A percentile compares a stretch with the other conserved stretches of the same genome.
Conservation (phyloP, 2,888 invertebrate species). For the Cordylochernes scorpioides region DNA sequence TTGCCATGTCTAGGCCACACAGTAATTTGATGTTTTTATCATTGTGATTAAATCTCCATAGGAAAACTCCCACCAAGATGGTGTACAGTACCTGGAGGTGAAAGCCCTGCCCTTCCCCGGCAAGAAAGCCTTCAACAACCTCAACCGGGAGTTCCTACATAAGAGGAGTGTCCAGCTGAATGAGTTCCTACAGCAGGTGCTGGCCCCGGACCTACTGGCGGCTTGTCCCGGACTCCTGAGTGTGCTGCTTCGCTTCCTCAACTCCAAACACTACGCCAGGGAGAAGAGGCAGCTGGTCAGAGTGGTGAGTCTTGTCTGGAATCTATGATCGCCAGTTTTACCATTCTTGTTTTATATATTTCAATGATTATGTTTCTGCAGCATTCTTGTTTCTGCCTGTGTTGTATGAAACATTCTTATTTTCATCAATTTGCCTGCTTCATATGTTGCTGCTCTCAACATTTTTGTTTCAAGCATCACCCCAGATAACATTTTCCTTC, state of each 20-base stretch:
- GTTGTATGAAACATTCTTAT: too few species aligned
- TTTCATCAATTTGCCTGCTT: too few species aligned
- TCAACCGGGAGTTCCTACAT: constrained; percentile 47
- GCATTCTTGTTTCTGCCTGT: too few species aligned
- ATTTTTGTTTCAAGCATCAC: too few species aligned
- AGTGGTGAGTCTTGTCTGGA: constrained; percentile 19
- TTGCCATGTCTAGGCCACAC: constrained; percentile 37
- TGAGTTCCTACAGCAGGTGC: constrained; percentile 37
- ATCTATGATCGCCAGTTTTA: too few species aligned
- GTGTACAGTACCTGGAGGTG: constrained; percentile 23
- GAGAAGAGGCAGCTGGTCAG: constrained; percentile 25
- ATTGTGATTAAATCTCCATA: constrained; percentile 36
- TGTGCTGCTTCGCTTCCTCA: constrained; percentile 34
- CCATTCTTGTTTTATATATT: too few species aligned
- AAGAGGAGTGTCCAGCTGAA: constrained; percentile 46
- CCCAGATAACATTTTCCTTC: too few species aligned
- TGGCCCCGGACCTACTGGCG: constrained; percentile 32
- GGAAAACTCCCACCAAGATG: constrained; percentile 39
- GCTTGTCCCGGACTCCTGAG: constrained; percentile 35
- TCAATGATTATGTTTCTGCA: too few species aligned
- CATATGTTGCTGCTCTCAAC: too few species aligned
- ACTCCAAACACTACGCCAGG: constrained; percentile 40
- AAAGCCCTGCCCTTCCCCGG: too few species aligned
- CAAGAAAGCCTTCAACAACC: constrained; percentile 79
- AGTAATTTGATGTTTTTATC: constrained; percentile 34